phyloP scores from a whole-genome alignment of 1,140 invertebrate species.

The Nasonia giraulti region DNA sequence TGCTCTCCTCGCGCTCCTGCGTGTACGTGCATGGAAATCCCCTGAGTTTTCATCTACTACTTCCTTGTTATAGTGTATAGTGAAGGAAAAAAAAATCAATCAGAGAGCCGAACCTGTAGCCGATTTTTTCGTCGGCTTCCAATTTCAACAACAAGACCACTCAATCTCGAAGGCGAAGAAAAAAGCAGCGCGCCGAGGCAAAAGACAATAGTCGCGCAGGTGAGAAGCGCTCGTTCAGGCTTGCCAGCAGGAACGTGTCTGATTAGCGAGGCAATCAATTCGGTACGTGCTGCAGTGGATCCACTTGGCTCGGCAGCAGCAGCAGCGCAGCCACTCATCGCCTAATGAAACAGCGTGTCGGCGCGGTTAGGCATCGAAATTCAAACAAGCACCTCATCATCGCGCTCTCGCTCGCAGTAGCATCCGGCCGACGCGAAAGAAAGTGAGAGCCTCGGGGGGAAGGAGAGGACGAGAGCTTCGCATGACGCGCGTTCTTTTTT shows the following conservation, averaged over 20 bases:
- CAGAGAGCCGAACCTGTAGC: neutral
- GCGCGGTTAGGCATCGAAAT: slow-evolving; percentile 51
- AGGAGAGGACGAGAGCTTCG: neutral
- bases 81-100: neutral
- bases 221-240: neutral
- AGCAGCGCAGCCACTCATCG: neutral
- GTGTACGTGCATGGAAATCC: neutral
- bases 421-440: slow-evolving; percentile 9
- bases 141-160: neutral
- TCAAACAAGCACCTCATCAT: slow-evolving; percentile 57
- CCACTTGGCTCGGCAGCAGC: neutral
- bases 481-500: neutral
- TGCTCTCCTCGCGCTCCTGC: neutral
- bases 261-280: slow-evolving; percentile 54
- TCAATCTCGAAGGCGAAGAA: neutral
- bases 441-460: neutral
- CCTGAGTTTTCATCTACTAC: neutral
- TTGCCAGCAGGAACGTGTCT: slow-evolving; percentile 29
- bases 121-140: neutral
- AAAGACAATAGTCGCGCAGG: neutral
- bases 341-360: slow-evolving; percentile 53
- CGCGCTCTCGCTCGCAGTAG: neutral
- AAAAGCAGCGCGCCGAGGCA: neutral
- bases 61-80: no score
- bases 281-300: slow-evolving; percentile 40